Evolutionary conservation across 2,888 invertebrate genomes (phyloP).

Genomic region (Cryptocephalus primarius): DNA sequence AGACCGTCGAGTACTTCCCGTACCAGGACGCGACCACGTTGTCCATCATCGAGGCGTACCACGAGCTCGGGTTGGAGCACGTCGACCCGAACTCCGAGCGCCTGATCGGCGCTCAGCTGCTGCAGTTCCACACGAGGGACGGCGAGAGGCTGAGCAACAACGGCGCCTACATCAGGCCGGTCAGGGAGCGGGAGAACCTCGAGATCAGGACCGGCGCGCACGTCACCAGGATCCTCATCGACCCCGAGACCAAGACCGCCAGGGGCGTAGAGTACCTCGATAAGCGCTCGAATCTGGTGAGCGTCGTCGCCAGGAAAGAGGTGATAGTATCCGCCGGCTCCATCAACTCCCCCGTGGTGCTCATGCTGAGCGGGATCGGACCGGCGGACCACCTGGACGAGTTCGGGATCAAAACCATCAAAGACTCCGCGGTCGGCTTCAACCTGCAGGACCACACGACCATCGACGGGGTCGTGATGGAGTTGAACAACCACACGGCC

Average conservation of each 20-base stretch:
- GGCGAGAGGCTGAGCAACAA: conserved; percentile 53
- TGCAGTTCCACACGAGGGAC: conserved; percentile 50
- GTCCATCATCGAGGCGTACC: conserved; percentile 47
- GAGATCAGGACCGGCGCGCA: conserved; percentile 42
- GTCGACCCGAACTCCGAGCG: conserved; percentile 47
- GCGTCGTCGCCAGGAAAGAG: conserved; percentile 45
- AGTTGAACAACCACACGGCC: conserved; percentile 45
- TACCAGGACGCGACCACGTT: conserved; percentile 49
- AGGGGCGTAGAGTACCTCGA: conserved; percentile 42
- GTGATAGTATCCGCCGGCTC: conserved; percentile 50
- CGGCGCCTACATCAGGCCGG: conserved; percentile 54
- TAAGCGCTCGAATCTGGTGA: conserved; percentile 31
- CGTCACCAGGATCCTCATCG: conserved; percentile 48
- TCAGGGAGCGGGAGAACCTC: conserved; percentile 43
- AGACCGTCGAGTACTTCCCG: conserved; percentile 52
- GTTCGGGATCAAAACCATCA: conserved; percentile 44
- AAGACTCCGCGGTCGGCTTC: conserved; percentile 57
- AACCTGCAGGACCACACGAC: conserved; percentile 70
- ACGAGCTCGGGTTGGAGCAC: conserved; percentile 48
- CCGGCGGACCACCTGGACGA: conserved; percentile 43
- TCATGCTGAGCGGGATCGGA: conserved; percentile 58
- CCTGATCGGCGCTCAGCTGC: conserved; percentile 50
- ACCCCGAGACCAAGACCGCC: conserved; percentile 41
- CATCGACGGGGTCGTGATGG: conserved; percentile 45
- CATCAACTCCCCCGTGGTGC: conserved; percentile 51